Percentiles rank a stretch among this genome's conserved stretches.
Conservation (phyloP, 1,140 invertebrate species). For the Formica selysi region DNA sequence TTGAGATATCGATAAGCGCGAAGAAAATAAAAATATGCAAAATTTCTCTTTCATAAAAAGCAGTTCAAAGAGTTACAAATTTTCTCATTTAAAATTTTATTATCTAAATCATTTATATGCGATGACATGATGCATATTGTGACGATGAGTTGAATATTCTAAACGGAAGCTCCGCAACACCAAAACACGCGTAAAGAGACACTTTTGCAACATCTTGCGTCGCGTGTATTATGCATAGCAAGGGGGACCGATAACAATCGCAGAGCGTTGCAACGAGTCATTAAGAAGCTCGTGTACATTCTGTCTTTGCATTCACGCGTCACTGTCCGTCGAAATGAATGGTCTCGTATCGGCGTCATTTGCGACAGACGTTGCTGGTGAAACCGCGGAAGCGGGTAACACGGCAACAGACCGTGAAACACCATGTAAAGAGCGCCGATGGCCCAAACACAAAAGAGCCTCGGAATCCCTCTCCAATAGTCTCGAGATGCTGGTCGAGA, state of each 20-base stretch:
- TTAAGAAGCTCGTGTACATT: slow-evolving; percentile 29
- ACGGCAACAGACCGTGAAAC: slow-evolving; percentile 57
- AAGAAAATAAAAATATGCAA: slow-evolving; percentile 26
- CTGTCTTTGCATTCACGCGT: slow-evolving; percentile 45
- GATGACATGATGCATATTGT: neutral
- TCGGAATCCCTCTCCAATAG: slow-evolving; percentile 67
- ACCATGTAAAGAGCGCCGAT: slow-evolving; percentile 53
- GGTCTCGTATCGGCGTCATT: neutral
- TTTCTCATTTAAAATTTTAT: slow-evolving; percentile 7
- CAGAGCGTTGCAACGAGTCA: slow-evolving; percentile 21
- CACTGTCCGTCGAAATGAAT: slow-evolving; percentile 43
- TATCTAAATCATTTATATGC: neutral
- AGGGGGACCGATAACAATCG: slow-evolving; percentile 21
- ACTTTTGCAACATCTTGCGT: slow-evolving; percentile 11
- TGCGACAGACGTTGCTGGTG: slow-evolving; percentile 43
- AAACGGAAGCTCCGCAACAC: neutral
- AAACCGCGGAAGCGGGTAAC: slow-evolving; percentile 55
- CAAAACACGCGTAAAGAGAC: neutral
- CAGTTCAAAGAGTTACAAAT: neutral
- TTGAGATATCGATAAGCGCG: neutral
- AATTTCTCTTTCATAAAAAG: neutral
- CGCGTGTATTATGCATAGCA: slow-evolving; percentile 14
- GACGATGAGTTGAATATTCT: neutral
- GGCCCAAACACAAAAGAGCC: slow-evolving; percentile 66
- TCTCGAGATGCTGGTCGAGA: slow-evolving; percentile 57